Evolutionary conservation across 2,888 invertebrate species (phyloP).

Genomic region (Adelognathus sp.): DNA sequence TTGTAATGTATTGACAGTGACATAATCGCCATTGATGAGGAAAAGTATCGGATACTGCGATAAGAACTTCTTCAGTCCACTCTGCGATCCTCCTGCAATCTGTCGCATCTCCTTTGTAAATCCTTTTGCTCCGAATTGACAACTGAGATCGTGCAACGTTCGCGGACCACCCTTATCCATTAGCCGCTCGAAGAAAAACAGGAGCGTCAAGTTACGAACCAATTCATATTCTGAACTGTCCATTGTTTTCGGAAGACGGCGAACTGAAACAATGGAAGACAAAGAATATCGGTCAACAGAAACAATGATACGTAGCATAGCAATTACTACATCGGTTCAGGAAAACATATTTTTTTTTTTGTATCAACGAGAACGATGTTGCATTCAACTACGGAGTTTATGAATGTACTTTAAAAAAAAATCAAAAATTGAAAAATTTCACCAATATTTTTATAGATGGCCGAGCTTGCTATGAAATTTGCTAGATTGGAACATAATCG

Average conservation of each 20-base stretch:
- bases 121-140: conserved; percentile 99
- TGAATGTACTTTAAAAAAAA: too few relatives aligned
- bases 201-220: conserved; percentile 96
- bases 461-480: too few relatives aligned
- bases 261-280: background rate
- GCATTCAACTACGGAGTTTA: too few relatives aligned
- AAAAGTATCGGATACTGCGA: conserved; percentile 98
- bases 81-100: conserved; percentile 97
- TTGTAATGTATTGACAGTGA: conserved; percentile 92
- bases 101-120: conserved; percentile 99
- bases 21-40: conserved; percentile 96
- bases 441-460: too few relatives aligned
- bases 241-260: conserved; percentile 84
- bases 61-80: conserved; percentile 97
- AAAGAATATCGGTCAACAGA: background rate
- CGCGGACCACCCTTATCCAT: conserved; percentile 98
- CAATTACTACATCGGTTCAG: background rate
- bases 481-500: too few relatives aligned
- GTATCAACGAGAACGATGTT: background rate
- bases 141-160: conserved; percentile 98
- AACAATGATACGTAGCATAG: background rate
- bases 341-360: background rate
- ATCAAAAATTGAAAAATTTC: too few relatives aligned
- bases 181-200: conserved; percentile 99
- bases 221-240: conserved; percentile 97